phyloP scores from a whole-genome alignment of 2,888 invertebrate genomes.

The Seira musarum region DNA sequence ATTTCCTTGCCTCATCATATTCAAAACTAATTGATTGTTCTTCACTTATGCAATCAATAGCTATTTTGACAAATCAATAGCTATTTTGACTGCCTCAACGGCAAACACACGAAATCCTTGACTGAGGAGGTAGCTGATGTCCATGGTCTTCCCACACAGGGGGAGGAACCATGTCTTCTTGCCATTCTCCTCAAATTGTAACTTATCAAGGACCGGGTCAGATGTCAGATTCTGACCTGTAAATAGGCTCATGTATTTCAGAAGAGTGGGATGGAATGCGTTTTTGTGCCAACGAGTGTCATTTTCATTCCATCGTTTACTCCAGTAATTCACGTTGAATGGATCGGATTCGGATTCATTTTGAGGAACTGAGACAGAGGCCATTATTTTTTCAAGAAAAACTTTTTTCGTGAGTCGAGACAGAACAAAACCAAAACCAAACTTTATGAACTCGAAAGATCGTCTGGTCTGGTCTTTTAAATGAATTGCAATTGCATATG shows the following conservation, averaged over 20 bases:
- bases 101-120: conserved; percentile 70
- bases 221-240: conserved; percentile 41
- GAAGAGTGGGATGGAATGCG: conserved; percentile 54
- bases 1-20: conserved; percentile 36
- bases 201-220: conserved; percentile 13
- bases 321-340: conserved; percentile 62
- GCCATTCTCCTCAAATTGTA: conserved; percentile 47
- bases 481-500: too few species aligned
- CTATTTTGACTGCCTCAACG: conserved; percentile 67
- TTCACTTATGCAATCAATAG: conserved; percentile 47
- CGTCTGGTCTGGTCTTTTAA: too few species aligned
- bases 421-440: too few species aligned
- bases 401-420: too few species aligned
- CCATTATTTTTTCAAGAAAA: too few species aligned
- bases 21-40: conserved; percentile 42
- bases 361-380: too few species aligned
- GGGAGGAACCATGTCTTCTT: conserved; percentile 68
- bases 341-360: conserved; percentile 23
- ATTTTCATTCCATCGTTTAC: conserved; percentile 53
- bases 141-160: conserved; percentile 70
- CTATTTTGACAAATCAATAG: conserved; percentile 61
- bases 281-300: conserved; percentile 63
- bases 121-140: conserved; percentile 69
- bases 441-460: too few species aligned
- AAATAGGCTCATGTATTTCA: conserved; percentile 49